These are phyloP conservation scores for Nasonia vitripennis DNA, from an alignment of 1,140 invertebrate genomes.

Conservation along the genomic window DNA sequence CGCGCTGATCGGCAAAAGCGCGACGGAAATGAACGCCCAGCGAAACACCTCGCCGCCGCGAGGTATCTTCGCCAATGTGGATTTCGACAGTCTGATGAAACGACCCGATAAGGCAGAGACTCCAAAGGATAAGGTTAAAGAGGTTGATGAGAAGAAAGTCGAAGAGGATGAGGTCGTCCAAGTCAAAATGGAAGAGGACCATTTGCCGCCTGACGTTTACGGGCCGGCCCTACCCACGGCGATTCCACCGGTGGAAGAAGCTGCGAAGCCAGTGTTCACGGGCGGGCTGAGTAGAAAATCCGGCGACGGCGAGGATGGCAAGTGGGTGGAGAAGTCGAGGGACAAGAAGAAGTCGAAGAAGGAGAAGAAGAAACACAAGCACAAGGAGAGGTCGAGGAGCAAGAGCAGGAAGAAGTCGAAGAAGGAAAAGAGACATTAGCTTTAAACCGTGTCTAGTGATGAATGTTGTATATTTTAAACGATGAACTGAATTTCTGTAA, in stretches of 20 bases:
- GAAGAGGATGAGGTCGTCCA: background rate
- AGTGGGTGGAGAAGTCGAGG: conserved; percentile 70
- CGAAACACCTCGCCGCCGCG: conserved; percentile 81
- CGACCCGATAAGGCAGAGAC: conserved; percentile 4
- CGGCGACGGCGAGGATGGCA: conserved; percentile 54
- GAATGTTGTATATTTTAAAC: background rate
- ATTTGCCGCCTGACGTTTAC: conserved; percentile 68
- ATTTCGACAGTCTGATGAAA: conserved; percentile 77
- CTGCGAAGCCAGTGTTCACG: conserved; percentile 59
- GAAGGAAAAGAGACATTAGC: conserved; percentile 61
- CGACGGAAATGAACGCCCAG: conserved; percentile 71
- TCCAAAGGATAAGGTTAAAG: background rate
- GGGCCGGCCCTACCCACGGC: conserved; percentile 76
- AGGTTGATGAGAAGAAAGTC: background rate
- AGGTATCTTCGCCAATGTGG: conserved; percentile 85
- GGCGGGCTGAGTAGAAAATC: conserved; percentile 6
- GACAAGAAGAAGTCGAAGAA: conserved; percentile 71
- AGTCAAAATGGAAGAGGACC: conserved; percentile 10
- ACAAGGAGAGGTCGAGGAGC: conserved; percentile 65
- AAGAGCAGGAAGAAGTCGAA: conserved; percentile 62
- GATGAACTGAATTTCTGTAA: conserved; percentile 32
- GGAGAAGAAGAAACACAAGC: conserved; percentile 72
- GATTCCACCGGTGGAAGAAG: background rate
- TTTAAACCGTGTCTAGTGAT: background rate
- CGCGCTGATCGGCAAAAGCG: conserved; percentile 64